Evolutionary conservation across 2,888 invertebrate genomes (phyloP).

Genomic region (Choreutis nemorana): DNA sequence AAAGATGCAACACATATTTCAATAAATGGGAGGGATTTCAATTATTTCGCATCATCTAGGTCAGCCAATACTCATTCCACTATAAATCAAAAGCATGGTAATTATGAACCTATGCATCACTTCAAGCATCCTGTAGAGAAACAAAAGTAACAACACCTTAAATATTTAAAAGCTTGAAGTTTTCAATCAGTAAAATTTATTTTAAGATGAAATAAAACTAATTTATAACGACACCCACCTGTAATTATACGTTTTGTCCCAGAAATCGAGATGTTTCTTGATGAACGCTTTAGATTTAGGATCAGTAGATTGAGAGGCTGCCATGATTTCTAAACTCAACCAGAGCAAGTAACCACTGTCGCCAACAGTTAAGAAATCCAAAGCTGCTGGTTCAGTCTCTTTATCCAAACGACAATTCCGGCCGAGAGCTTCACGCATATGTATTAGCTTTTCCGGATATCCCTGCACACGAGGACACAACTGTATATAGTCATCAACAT

Average conservation of each 20-base stretch:
- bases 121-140: too few species aligned
- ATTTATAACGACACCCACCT: conserved; percentile 46
- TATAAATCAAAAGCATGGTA: too few species aligned
- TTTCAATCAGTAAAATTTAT: too few species aligned
- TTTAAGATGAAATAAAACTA: neutral
- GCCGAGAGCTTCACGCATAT: conserved; percentile 72
- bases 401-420: conserved; percentile 62
- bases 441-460: conserved; percentile 79
- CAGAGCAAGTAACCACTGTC: conserved; percentile 81
- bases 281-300: conserved; percentile 79
- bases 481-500: neutral
- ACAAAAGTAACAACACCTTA: too few species aligned
- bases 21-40: too few species aligned
- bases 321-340: conserved; percentile 77
- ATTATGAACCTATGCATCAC: too few species aligned
- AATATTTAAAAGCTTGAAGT: too few species aligned
- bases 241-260: conserved; percentile 78
- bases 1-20: too few species aligned
- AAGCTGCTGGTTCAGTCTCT: conserved; percentile 73
- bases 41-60: too few species aligned
- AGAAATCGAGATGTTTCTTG: conserved; percentile 78
- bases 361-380: conserved; percentile 76
- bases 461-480: conserved; percentile 57
- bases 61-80: too few species aligned
- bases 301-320: conserved; percentile 70